Base-by-base conservation (phyloP, 2,888 invertebrate genomes). In the Heliconius cydno region DNA sequence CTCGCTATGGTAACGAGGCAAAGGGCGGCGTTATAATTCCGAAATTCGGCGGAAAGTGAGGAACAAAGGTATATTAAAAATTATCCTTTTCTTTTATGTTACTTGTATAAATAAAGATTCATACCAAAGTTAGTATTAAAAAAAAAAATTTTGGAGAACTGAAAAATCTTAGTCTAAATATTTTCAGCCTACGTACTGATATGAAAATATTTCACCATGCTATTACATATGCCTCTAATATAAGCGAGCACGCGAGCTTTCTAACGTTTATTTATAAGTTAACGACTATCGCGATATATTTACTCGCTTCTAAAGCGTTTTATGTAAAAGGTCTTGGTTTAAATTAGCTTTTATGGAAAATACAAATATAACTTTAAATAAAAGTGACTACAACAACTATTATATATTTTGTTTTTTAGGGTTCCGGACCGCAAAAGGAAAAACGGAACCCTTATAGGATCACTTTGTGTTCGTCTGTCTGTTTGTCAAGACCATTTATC, bases 221-320 rank as follows among this genome's bases (percentile, higher is more conserved):
- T 70, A 63, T 63, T 77, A 77, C 63, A 77, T 72, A 71, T 72
- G 71, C 28, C 65, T 68, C 38, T 60, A 77, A 63, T 77, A 71
- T 46, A 65, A 77, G 60, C n/a, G 63, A 77, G 30, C 78, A 78
- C 78, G 78, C 78, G 73, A 73, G 52, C 78, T 73, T 65, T 78
- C 65, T 52, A 52, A 67, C 57, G 34, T 76, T 75, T 65, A 75
- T 75, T 75, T 67, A 76, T 67, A 76, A 67, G n/a, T 76, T 68
- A 63, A 76, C 67, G 66, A 83, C 84, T 84, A 86, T 88, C 86
- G 79, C 91, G 88, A 93, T 94, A 90, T 91, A 92, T 93, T 92
- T 67, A 41, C 34, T 34, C 66, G 22, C n/a, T 76, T 7, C 28
- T 67, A 57, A 67, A 76, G n/a, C 28, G 13, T 41, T 75, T 25